These are phyloP conservation scores for Marcusenius ussheri DNA, from an alignment of 2,113 vertebrate species.

Conservation along the genomic window DNA sequence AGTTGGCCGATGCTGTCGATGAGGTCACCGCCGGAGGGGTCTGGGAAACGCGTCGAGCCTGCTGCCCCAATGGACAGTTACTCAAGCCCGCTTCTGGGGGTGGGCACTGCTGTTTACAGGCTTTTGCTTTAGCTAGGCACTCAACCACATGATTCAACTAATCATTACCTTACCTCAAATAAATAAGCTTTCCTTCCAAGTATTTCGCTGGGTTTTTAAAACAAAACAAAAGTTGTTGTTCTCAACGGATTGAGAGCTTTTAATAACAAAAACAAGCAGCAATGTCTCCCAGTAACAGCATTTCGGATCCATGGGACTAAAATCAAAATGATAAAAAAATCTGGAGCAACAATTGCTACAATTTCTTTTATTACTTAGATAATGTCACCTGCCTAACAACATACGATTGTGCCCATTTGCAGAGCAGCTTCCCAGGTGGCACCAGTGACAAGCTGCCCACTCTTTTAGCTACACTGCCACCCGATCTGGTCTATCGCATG, in stretches of 20 bases:
- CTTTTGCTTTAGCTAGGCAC: neutral
- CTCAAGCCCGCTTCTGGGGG: neutral
- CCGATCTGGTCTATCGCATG: neutral
- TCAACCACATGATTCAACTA: neutral
- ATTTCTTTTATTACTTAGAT: neutral
- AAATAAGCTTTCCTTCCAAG: constrained; percentile 3
- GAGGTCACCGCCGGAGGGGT: neutral
- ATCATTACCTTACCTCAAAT: neutral
- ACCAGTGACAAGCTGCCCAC: neutral
- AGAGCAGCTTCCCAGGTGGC: neutral
- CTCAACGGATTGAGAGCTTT: neutral
- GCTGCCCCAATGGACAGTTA: neutral
- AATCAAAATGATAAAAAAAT: neutral
- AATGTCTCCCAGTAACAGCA: neutral
- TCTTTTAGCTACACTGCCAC: neutral
- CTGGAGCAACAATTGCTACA: neutral
- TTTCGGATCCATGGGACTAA: neutral
- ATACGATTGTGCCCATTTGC: neutral
- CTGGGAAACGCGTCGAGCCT: neutral
- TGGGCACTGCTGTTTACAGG: neutral
- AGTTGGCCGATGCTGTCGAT: neutral
- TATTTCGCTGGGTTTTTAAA: neutral
- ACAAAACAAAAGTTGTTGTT: neutral
- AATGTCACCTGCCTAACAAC: neutral
- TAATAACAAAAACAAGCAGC: neutral